Evolutionary conservation across 2,797 vertebrate genomes (phyloP), one percentile per base, ranked within the genome.

Genomic region (Florisuga fusca): DNA sequence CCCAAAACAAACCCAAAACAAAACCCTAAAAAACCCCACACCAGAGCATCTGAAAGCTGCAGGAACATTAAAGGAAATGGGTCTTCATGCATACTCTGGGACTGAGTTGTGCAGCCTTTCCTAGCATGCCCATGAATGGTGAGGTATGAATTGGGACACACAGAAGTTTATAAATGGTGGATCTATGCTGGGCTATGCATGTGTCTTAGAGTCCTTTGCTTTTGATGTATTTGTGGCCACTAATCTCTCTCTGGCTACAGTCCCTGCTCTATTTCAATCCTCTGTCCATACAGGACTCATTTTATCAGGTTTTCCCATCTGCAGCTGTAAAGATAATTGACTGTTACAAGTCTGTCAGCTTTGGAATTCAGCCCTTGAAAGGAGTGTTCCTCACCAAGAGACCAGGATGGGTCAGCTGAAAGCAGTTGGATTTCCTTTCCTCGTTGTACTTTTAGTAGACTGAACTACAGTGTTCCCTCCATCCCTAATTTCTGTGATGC

Each of bases 301-400:
- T 95, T 96, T 95, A 95, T 95, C 89, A 90, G 90, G 76, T 93
- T 96, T 97, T 95, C 61, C 88, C 91, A 93, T 94, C 94, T 93
- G 76, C 80, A 93, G 87, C 57, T 87, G 26, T 89, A 93, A 89
- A 0, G 7, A 82, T 96, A 93, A 96, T 93, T 91, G 91, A 84
- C 85, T 93, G 80, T 85, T 94, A 82, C 36, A 79, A 90, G 89
- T 71, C 94, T 95, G 87, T 89, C 61, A 7, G 78, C 75, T 84
- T 89, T 92, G 91, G 85, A 95, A 93, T 97, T 91, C 81, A 77
- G 87, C 90, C 91, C 85, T 94, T 94, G 95, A 87, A 87, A 89
- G 74, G 93, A 82, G 74, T 3, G n/a, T 77, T 96, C 72, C 73
- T 94, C 67, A 77, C 58, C 66, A 84, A 85, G 62, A 86, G 25